Conservation (phyloP, 2,888 invertebrate species). For the Polyommatus iphigenia region DNA sequence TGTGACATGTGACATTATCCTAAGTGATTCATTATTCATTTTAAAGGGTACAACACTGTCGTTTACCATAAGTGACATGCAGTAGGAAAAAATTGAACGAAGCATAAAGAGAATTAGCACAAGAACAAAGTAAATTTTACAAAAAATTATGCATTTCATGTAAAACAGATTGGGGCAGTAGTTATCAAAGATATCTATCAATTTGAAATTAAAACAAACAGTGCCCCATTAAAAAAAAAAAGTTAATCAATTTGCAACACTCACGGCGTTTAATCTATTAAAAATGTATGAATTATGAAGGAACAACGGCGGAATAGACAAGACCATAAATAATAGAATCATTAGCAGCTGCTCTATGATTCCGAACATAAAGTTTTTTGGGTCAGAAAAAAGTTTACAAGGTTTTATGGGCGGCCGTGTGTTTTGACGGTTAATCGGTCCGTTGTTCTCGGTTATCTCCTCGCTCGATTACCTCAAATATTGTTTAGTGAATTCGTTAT, state of each 20-base stretch:
- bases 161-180: not conserved
- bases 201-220: not conserved
- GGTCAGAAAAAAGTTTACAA: slow-evolving; percentile 53
- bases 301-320: slow-evolving; percentile 55
- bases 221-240: not conserved
- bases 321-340: slow-evolving; percentile 78
- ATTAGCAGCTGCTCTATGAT: slow-evolving; percentile 77
- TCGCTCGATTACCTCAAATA: not conserved
- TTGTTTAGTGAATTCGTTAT: slow-evolving; percentile 29
- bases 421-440: slow-evolving; percentile 66
- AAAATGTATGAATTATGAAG: not conserved
- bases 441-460: slow-evolving; percentile 38
- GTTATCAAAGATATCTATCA: not conserved
- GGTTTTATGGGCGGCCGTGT: slow-evolving; percentile 58
- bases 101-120: not conserved
- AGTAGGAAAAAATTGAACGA: not conserved
- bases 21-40: slow-evolving; percentile 29
- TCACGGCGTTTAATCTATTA: slow-evolving; percentile 5
- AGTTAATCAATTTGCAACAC: slow-evolving; percentile 18
- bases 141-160: not conserved
- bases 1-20: slow-evolving; percentile 29
- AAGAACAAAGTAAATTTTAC: not conserved
- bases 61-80: not conserved
- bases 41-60: slow-evolving; percentile 13
- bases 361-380: slow-evolving; percentile 65